phyloP scores from a whole-genome alignment of 2,888 invertebrate species.

The Geophilus truncorum region DNA sequence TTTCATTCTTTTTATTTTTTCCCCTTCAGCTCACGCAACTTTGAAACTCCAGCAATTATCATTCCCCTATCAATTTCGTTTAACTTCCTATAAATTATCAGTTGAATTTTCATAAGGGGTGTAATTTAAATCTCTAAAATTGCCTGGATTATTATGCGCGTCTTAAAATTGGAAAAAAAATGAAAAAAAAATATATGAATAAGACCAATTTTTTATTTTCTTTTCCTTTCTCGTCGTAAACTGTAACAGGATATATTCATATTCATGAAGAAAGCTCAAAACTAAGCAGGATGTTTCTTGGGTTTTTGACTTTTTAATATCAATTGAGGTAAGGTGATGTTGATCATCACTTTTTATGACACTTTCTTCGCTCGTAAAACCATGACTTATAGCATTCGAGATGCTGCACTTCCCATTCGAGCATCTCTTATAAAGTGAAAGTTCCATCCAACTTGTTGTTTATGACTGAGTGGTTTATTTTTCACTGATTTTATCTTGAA shows the following conservation, averaged over 20 bases:
- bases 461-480: no score
- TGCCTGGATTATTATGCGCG: not conserved
- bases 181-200: not conserved
- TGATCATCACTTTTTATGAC: not conserved
- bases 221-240: not conserved
- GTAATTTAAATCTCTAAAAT: not conserved
- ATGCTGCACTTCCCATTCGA: not conserved
- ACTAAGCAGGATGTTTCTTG: constrained; percentile 9
- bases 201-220: no score
- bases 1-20: not conserved
- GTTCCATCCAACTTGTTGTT: no score
- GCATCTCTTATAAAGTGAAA: not conserved
- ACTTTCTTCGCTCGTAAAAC: not conserved
- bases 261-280: constrained; percentile 11
- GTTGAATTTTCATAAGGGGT: not conserved
- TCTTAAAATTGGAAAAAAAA: not conserved
- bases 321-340: not conserved
- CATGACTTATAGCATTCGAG: not conserved
- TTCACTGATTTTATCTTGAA: not conserved
- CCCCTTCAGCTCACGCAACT: not conserved
- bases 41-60: not conserved
- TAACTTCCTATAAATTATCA: not conserved
- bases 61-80: not conserved
- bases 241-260: constrained; percentile 25
- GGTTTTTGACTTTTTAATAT: constrained; percentile 17